Conservation (phyloP, 1,140 invertebrate genomes). For the Littorina saxatilis region DNA sequence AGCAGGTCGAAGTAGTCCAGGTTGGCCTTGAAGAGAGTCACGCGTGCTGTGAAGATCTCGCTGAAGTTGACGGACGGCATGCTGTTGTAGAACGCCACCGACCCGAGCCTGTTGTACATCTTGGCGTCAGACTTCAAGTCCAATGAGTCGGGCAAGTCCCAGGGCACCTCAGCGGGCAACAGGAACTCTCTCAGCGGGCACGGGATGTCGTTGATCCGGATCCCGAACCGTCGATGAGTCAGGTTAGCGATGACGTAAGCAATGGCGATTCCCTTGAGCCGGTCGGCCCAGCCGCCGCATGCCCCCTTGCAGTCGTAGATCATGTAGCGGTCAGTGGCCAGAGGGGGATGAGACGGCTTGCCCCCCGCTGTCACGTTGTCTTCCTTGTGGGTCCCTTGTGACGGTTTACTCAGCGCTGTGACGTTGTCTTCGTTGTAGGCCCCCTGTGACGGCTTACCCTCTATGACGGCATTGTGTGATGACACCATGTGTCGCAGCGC, state of each 20-base stretch:
- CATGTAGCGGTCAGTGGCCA: neutral
- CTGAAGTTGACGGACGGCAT: constrained; percentile 8
- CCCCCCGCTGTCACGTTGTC: no score
- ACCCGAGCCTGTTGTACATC: neutral
- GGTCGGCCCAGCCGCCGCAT: constrained; percentile 44
- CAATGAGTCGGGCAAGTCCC: constrained; percentile 19
- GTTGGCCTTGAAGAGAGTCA: constrained; percentile 41
- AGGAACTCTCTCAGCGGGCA: constrained; percentile 39
- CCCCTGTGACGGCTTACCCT: neutral
- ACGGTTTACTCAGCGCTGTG: no score
- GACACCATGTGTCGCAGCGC: neutral
- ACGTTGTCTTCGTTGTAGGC: neutral
- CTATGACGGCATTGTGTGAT: neutral
- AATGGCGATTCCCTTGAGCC: constrained; percentile 41
- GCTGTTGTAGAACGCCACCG: neutral
- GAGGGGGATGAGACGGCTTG: no score
- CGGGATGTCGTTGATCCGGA: constrained; percentile 22
- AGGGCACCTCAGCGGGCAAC: constrained; percentile 36
- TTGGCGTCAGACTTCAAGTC: neutral
- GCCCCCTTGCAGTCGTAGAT: neutral
- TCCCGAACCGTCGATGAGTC: constrained; percentile 40
- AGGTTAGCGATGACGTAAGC: constrained; percentile 42
- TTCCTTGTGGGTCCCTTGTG: neutral
- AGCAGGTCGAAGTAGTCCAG: constrained; percentile 26
- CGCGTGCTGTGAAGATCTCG: neutral